Conservation (phyloP, 2,113 vertebrate genomes). For the Raja brachyura region DNA sequence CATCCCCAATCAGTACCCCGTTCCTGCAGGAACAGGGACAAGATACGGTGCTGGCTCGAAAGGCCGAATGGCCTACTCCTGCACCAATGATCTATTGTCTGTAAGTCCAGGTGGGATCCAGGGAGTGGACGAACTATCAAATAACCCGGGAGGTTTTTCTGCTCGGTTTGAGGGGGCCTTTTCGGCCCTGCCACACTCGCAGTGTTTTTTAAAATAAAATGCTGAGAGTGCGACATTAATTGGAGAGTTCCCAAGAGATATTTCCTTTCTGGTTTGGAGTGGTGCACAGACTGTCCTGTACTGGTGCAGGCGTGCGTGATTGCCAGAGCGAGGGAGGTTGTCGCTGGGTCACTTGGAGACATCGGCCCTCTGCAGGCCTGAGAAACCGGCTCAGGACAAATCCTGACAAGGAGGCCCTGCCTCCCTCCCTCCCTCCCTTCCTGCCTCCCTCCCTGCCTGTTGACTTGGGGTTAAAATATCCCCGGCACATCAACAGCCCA, state of each 20-base stretch:
- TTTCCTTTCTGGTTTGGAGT: background rate
- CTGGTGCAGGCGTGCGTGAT: background rate
- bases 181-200: background rate
- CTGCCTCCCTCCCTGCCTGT: background rate
- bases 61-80: too few relatives aligned
- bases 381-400: background rate
- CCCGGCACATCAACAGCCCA: background rate
- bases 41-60: too few relatives aligned
- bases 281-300: conserved; percentile 5
- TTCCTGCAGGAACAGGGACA: too few relatives aligned
- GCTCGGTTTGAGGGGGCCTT: background rate
- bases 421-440: too few relatives aligned
- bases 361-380: background rate
- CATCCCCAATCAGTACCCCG: too few relatives aligned
- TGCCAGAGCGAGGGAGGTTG: background rate
- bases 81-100: too few relatives aligned
- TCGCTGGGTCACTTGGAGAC: background rate
- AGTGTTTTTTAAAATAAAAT: background rate
- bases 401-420: background rate
- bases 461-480: background rate
- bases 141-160: background rate
- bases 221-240: background rate
- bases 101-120: too few relatives aligned
- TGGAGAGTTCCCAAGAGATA: background rate
- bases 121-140: background rate